phyloP scores from a whole-genome alignment of 2,888 invertebrate genomes.

The Axea sp. region DNA sequence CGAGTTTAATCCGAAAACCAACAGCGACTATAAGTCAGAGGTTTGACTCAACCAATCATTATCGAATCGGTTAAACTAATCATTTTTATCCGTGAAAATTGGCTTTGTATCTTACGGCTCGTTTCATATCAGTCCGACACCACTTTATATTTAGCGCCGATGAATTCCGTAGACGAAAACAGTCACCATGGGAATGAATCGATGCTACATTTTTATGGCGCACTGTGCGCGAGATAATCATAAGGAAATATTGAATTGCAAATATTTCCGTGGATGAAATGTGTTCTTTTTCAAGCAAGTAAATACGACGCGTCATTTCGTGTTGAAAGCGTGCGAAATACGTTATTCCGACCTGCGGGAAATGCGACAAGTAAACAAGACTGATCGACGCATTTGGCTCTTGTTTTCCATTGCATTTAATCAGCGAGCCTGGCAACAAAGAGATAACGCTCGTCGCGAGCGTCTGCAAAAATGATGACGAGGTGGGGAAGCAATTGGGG shows the following conservation, averaged over 20 bases:
- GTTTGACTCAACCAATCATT: slow-evolving; percentile 45
- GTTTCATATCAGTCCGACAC: too few species aligned
- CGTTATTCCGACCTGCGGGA: background rate
- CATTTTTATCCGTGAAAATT: too few species aligned
- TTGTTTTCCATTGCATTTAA: slow-evolving; percentile 10
- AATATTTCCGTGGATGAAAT: too few species aligned
- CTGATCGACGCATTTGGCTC: slow-evolving; percentile 13
- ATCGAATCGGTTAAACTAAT: slow-evolving; percentile 11
- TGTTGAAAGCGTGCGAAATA: background rate
- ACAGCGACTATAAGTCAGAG: slow-evolving; percentile 29
- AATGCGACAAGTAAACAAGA: slow-evolving; percentile 18
- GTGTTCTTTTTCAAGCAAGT: too few species aligned
- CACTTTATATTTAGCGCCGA: too few species aligned
- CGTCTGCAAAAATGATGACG: slow-evolving; percentile 32
- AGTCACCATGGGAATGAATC: too few species aligned
- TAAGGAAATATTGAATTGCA: too few species aligned
- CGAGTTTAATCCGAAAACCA: slow-evolving; percentile 49
- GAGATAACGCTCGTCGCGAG: slow-evolving; percentile 1
- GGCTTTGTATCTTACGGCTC: too few species aligned
- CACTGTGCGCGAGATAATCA: too few species aligned
- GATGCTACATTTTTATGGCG: too few species aligned
- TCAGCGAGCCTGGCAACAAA: slow-evolving; percentile 20
- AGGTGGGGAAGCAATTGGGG: slow-evolving; percentile 21
- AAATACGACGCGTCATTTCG: background rate
- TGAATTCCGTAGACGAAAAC: too few species aligned